Conservation (phyloP, 2,888 invertebrate species). For the Acanthacorydalis orientalis region DNA sequence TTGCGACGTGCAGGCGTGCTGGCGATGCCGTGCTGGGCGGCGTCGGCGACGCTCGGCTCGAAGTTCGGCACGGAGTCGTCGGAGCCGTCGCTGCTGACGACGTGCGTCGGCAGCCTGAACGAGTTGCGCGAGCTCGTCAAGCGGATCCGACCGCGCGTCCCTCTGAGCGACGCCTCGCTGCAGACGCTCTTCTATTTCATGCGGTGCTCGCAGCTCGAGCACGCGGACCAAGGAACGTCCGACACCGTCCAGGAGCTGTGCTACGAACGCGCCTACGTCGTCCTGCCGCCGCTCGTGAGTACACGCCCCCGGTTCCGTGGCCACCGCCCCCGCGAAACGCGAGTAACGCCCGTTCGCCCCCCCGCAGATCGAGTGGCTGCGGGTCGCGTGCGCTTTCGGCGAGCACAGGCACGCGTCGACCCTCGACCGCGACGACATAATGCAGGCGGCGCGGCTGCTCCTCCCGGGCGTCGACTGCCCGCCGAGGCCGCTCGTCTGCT, state of each 20-base stretch:
- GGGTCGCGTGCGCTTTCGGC: constrained; percentile 69
- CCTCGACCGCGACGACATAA: constrained; percentile 70
- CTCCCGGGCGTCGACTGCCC: constrained; percentile 84
- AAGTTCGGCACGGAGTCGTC: constrained; percentile 31
- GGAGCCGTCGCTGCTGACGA: constrained; percentile 63
- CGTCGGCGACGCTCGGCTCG: constrained; percentile 27
- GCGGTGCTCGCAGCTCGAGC: constrained; percentile 66
- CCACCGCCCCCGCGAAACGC: no score
- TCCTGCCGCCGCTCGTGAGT: constrained; percentile 54
- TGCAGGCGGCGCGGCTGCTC: constrained; percentile 72
- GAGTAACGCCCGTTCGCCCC: no score
- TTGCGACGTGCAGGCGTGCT: constrained; percentile 56
- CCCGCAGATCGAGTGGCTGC: constrained; percentile 66
- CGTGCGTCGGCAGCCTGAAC: constrained; percentile 70
- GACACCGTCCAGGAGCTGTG: constrained; percentile 49
- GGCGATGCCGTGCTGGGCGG: constrained; percentile 68
- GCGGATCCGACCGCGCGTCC: constrained; percentile 33
- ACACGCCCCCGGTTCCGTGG: no score
- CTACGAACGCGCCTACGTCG: constrained; percentile 75
- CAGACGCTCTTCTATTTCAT: constrained; percentile 79
- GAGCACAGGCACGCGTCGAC: constrained; percentile 60
- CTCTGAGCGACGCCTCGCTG: constrained; percentile 48
- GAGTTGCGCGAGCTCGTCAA: constrained; percentile 63
- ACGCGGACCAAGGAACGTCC: constrained; percentile 19
- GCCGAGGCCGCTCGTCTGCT: constrained; percentile 40